Conservation (phyloP, 2,888 invertebrate genomes). For the Xanthia togata region DNA sequence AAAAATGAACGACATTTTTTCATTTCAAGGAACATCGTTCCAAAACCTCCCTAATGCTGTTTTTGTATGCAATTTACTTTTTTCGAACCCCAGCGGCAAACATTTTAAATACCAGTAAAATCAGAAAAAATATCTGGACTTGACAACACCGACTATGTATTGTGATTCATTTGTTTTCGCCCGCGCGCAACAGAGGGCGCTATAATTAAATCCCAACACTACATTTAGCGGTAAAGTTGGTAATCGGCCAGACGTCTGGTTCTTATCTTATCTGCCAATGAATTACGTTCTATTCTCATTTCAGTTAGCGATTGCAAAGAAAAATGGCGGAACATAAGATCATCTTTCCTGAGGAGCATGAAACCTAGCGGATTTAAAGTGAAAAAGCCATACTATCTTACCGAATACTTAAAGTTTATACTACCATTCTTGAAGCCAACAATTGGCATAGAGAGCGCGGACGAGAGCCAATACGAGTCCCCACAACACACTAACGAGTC, state of each 20-base stretch:
- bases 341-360: slow-evolving; percentile 72
- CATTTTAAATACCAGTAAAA: neutral
- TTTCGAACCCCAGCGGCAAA: no score
- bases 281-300: slow-evolving; percentile 54
- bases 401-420: slow-evolving; percentile 69
- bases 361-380: slow-evolving; percentile 65
- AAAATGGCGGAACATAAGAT: slow-evolving; percentile 74
- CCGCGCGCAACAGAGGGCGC: slow-evolving; percentile 41
- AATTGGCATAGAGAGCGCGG: slow-evolving; percentile 48
- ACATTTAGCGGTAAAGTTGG: slow-evolving; percentile 35
- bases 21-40: no score
- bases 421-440: slow-evolving; percentile 71
- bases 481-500: slow-evolving; percentile 35
- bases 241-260: slow-evolving; percentile 39
- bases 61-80: no score
- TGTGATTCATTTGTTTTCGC: slow-evolving; percentile 13
- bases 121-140: neutral
- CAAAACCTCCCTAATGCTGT: no score
- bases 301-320: slow-evolving; percentile 73
- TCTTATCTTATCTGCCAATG: slow-evolving; percentile 36
- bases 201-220: slow-evolving; percentile 23
- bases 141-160: slow-evolving; percentile 8
- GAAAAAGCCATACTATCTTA: slow-evolving; percentile 72
- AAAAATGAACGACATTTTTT: no score
- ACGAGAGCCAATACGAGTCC: slow-evolving; percentile 50